Percentiles rank a stretch among this genome's conserved stretches.
Evolutionary conservation across 2,888 invertebrate genomes (phyloP).

Genomic region (Agrotis ipsilon): DNA sequence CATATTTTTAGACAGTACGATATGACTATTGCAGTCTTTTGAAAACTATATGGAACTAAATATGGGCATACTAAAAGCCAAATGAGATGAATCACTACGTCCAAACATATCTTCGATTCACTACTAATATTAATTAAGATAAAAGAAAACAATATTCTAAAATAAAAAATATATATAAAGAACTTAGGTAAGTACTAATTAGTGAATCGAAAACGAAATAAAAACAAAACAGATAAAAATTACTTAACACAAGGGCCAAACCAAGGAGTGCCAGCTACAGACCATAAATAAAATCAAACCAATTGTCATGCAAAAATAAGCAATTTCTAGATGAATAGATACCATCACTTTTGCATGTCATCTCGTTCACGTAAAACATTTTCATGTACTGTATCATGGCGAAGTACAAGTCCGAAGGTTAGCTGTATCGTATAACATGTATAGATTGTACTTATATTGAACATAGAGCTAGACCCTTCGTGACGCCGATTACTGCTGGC

Average conservation of each 20-base stretch:
- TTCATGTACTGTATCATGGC: slow-evolving; percentile 11
- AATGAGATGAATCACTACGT: slow-evolving; percentile 72
- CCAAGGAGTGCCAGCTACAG: slow-evolving; percentile 91
- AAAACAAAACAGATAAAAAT: slow-evolving; percentile 69
- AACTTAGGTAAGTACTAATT: slow-evolving; percentile 44
- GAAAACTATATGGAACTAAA: slow-evolving; percentile 72
- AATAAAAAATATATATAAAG: slow-evolving; percentile 41
- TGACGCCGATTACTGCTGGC: slow-evolving; percentile 21
- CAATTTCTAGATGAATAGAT: slow-evolving; percentile 79
- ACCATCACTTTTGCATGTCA: slow-evolving; percentile 78
- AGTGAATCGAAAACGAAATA: slow-evolving; percentile 72
- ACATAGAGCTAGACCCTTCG: slow-evolving; percentile 22
- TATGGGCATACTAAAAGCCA: slow-evolving; percentile 71
- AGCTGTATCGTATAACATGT: slow-evolving; percentile 11
- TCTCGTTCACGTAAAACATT: slow-evolving; percentile 54
- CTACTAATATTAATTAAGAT: slow-evolving; percentile 47
- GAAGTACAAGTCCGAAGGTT: slow-evolving; percentile 25
- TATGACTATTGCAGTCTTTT: slow-evolving; percentile 83
- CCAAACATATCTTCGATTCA: slow-evolving; percentile 67
- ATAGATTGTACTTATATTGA: slow-evolving; percentile 38
- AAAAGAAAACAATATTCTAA: slow-evolving; percentile 26
- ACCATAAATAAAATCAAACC: slow-evolving; percentile 80
- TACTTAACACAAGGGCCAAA: slow-evolving; percentile 87
- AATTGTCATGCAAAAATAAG: slow-evolving; percentile 87
- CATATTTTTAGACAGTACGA: slow-evolving; percentile 71